Conservation (phyloP, 1,140 invertebrate genomes). For the Eupristina koningsbergeri region DNA sequence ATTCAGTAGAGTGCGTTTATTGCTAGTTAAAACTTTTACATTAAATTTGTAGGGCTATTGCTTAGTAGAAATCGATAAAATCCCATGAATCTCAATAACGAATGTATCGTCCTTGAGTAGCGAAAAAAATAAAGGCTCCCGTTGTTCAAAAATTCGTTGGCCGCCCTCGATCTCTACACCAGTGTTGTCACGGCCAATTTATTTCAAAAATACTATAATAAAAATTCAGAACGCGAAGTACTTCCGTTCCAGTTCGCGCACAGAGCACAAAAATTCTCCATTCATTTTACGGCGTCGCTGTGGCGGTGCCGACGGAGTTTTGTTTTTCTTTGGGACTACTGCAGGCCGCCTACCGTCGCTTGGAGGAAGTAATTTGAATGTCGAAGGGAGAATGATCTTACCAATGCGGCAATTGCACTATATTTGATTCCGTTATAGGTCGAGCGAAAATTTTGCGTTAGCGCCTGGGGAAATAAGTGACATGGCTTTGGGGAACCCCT, state of each 20-base stretch:
- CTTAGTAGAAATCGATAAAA: neutral
- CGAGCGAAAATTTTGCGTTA: slow-evolving; percentile 34
- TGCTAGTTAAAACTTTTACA: slow-evolving; percentile 15
- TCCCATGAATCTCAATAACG: neutral
- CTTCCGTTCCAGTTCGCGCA: slow-evolving; percentile 30
- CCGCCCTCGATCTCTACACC: neutral
- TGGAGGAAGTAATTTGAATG: slow-evolving; percentile 43
- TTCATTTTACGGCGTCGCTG: slow-evolving; percentile 29
- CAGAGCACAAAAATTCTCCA: slow-evolving; percentile 32
- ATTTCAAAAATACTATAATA: slow-evolving; percentile 47
- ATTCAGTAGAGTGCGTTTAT: neutral
- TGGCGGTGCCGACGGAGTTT: slow-evolving; percentile 18
- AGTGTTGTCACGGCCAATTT: slow-evolving; percentile 34
- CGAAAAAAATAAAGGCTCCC: neutral
- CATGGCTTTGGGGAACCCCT: neutral
- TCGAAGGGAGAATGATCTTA: slow-evolving; percentile 39
- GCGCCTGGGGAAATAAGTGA: slow-evolving; percentile 38
- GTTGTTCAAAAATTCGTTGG: slow-evolving; percentile 29
- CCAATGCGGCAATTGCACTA: neutral
- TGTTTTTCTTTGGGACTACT: slow-evolving; percentile 22
- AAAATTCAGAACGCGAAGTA: slow-evolving; percentile 31
- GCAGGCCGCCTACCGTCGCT: neutral
- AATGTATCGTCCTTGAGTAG: neutral
- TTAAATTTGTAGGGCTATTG: neutral
- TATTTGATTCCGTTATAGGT: neutral